Base-by-base conservation (phyloP, 2,797 vertebrate species). In the Falco naumanni region DNA sequence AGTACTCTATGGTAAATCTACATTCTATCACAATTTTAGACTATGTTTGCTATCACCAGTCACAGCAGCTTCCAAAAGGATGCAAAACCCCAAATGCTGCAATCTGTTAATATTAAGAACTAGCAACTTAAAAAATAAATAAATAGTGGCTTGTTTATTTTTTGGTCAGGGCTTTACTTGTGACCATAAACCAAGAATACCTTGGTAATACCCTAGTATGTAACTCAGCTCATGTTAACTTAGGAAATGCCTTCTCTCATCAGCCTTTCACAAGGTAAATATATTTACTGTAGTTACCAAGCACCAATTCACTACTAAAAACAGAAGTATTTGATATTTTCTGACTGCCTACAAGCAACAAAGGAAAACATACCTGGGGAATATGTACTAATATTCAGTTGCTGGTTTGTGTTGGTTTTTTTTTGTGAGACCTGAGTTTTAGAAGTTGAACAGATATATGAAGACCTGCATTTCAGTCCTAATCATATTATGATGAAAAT, bases 381-480 rank as follows among this genome's bases (percentile, higher is more conserved):
- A 54, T 0, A 0, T 45, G 8, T 50, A 19, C n/a, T 45, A 63
- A 74, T 63, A 74, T 14, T n/a, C 26, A 64, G 5, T 28, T 31
- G 13, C 1, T 0, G 41, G 37, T 43, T 43, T 43, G 37, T 37
- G 37, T n/a, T n/a, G 37, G 28, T 17, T 15, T 3, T 3, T 33
- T 8, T 43, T 77, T 88, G 50, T 16, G 45, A 41, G 20, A 39
- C 29, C 13, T 33, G 11, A 59, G 24, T 53, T 83, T 89, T 56
- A 53, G 34, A 54, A 54, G 11, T 43, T 48, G 22, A 83, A 33
- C 18, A 53, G 18, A 45, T n/a, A 39, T 22, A 53, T 1, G 0
- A 47, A 24, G 25, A 47, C 15, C 12, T 43, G 4, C 9, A 71
- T 41, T 95, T 75, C 60, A 82, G 6, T 69, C 13, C 10, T n/a